These are phyloP conservation scores for Ploceus nigricollis DNA, from an alignment of 2,113 vertebrate genomes.

Conservation along the genomic window DNA sequence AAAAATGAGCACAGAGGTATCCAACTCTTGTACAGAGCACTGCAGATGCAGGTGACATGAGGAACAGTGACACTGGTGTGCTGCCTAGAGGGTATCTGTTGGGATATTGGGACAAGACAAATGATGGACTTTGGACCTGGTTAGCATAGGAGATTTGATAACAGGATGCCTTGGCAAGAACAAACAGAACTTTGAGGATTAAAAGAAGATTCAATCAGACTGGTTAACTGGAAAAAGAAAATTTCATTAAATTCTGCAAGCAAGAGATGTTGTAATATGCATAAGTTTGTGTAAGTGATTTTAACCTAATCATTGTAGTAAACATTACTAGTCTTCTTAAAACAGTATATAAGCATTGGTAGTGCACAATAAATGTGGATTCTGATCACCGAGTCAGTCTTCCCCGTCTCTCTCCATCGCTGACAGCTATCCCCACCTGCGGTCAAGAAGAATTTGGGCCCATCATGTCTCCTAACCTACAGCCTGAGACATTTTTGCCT, in stretches of 20 bases:
- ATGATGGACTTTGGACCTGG: background rate
- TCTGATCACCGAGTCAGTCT: background rate
- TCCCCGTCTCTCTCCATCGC: background rate
- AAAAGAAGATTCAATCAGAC: background rate
- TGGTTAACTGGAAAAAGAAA: background rate
- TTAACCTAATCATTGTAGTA: background rate
- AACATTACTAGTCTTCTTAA: background rate
- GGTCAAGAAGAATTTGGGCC: background rate
- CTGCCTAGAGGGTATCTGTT: background rate
- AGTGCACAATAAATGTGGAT: background rate
- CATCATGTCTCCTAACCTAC: background rate
- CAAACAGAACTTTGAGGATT: background rate
- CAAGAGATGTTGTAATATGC: background rate
- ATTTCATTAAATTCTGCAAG: background rate
- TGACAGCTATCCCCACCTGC: accelerated
- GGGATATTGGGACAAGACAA: background rate
- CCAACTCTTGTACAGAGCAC: background rate
- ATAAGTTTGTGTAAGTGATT: background rate
- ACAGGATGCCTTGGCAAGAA: background rate
- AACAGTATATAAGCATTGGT: background rate
- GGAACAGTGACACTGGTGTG: accelerated
- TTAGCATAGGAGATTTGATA: background rate
- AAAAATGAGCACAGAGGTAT: background rate
- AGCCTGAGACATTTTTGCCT: background rate
- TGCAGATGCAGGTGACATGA: background rate